These are phyloP conservation scores for Sebastiscus albofasciatus DNA, from an alignment of 2,797 vertebrate species.

Conservation along the genomic window DNA sequence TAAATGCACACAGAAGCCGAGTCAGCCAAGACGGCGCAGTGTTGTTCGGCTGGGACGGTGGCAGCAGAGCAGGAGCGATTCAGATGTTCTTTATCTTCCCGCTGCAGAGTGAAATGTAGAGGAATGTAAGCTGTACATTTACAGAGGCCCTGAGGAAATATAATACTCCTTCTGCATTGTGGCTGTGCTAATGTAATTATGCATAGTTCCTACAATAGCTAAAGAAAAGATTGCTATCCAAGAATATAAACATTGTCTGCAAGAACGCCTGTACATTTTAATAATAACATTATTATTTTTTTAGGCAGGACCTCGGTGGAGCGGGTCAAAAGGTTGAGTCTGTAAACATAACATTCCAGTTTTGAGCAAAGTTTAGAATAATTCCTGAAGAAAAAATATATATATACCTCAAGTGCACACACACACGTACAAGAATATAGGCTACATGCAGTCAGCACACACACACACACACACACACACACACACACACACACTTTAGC, in stretches of 20 bases:
- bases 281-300: slow-evolving; percentile 31
- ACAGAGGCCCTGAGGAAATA: slow-evolving; percentile 76
- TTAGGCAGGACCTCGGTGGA: background rate
- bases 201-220: slow-evolving; percentile 69
- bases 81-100: slow-evolving; percentile 77
- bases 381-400: slow-evolving; percentile 13
- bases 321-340: slow-evolving; percentile 11
- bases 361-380: slow-evolving; percentile 16
- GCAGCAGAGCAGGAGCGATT: slow-evolving; percentile 56
- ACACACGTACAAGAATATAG: background rate
- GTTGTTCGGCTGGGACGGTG: slow-evolving; percentile 49
- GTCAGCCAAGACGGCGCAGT: slow-evolving; percentile 35
- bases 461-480: background rate
- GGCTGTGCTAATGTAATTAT: slow-evolving; percentile 79
- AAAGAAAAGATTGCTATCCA: slow-evolving; percentile 72
- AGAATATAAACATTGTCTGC: slow-evolving; percentile 71
- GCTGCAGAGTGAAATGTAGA: slow-evolving; percentile 76
- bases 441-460: background rate
- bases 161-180: slow-evolving; percentile 75
- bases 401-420: background rate
- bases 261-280: slow-evolving; percentile 68
- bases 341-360: slow-evolving; percentile 29
- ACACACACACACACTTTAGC: slow-evolving; percentile 26
- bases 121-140: slow-evolving; percentile 76
- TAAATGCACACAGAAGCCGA: slow-evolving; percentile 40